Evolutionary conservation across 2,113 vertebrate genomes (phyloP), one percentile per base, ranked within the genome.

Genomic region (Ctenomys sociabilis): DNA sequence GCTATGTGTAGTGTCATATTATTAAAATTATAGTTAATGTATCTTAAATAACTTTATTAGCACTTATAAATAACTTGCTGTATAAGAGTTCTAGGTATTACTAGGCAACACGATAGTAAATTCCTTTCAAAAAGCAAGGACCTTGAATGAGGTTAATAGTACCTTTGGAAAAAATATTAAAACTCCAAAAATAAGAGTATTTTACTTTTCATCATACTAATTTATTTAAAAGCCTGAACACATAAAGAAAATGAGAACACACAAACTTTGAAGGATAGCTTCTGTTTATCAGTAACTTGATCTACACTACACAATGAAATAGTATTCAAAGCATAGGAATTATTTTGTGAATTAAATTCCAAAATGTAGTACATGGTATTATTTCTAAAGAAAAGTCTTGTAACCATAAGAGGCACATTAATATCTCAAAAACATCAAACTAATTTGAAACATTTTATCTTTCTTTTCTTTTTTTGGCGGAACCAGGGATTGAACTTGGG

Each of bases 211-310:
- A 57, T 17, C 73, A 85, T 57, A 77, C 52, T 37, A 75, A 63
- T 96, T 96, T 97, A 96, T 96, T 96, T 88, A 90, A 95, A 96
- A 95, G 49, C 30, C 26, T 82, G 63, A 89, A 22, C n/a, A 84
- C 80, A 88, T 59, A 7, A 94, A 14, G 49, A 93, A 49, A 40
- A 96, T 9, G 24, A 85, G 94, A 87, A 75, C 8, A 92, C 4
- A 78, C 3, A 92, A 49, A 92, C 93, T 93, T 89, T n/a, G 87
- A 40, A 95, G 35, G 77, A 66, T 5, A 61, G 3, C 13, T 77
- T 59, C 45, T 86, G 35, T 72, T 94, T 91, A 43, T 94, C 66
- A 82, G 84, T 94, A 45, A 66, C 26, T 17, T 70, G 8, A 90
- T 28, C 1, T 43, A 64, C 57, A 57, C 70, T 75, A 82, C 17